phyloP scores from a whole-genome alignment of 2,113 vertebrate species.

The Seriola aureovittata region DNA sequence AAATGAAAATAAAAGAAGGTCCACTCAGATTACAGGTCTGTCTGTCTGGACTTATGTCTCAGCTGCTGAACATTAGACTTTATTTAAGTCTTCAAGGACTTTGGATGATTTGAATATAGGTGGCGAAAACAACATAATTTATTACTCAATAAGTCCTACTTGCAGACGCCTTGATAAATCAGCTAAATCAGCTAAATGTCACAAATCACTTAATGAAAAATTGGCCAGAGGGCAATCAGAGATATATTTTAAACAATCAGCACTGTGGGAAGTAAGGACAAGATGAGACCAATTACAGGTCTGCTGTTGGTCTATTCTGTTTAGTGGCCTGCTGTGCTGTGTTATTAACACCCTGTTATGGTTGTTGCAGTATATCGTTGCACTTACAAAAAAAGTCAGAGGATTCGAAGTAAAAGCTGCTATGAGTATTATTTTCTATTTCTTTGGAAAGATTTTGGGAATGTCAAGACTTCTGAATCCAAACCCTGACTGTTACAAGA shows the following conservation, averaged over 20 bases:
- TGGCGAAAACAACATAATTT: slow-evolving; percentile 2
- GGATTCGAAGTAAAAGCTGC: background rate
- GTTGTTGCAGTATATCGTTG: background rate
- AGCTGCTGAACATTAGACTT: slow-evolving; percentile 23
- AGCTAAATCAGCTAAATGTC: slow-evolving; percentile 19
- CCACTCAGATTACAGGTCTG: slow-evolving; percentile 18
- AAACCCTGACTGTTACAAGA: background rate
- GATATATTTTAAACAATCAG: slow-evolving; percentile 13
- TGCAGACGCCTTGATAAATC: slow-evolving; percentile 10
- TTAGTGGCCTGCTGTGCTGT: background rate
- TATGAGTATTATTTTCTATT: slow-evolving; percentile 1
- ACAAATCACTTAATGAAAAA: slow-evolving; percentile 31
- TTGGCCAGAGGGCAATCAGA: slow-evolving; percentile 8
- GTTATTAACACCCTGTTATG: slow-evolving; percentile 5
- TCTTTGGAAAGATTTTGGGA: background rate
- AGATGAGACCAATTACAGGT: slow-evolving; percentile 3
- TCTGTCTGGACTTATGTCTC: slow-evolving; percentile 26
- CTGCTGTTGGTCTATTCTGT: background rate
- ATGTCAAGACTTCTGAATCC: background rate
- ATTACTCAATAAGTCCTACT: slow-evolving; percentile 2
- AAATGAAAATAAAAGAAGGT: slow-evolving; percentile 33
- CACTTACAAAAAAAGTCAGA: slow-evolving; percentile 3
- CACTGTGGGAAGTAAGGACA: background rate
- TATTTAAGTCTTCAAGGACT: slow-evolving; percentile 39
- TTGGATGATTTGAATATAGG: slow-evolving; percentile 20